Conservation (phyloP, 2,888 invertebrate species). For the Diachrysia chrysitis region DNA sequence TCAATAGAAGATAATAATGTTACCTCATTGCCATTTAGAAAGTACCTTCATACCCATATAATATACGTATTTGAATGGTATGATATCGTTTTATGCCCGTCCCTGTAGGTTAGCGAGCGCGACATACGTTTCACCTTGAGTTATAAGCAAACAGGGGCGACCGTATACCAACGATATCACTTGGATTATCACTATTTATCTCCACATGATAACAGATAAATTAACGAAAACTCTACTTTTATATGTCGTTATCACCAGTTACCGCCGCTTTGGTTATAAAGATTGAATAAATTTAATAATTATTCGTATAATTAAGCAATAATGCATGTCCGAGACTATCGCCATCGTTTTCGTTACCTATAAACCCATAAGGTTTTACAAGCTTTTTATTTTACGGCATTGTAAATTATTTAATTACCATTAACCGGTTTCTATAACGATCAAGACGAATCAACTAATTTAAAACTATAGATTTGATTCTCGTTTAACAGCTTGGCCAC, state of each 20-base stretch:
- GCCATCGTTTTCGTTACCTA: constrained; percentile 33
- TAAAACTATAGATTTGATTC: constrained; percentile 42
- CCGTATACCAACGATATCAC: constrained; percentile 71
- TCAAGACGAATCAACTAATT: constrained; percentile 38
- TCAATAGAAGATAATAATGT: background rate
- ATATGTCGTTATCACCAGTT: constrained; percentile 35
- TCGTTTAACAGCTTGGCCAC: constrained; percentile 10
- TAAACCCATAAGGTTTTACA: constrained; percentile 50
- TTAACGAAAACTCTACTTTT: constrained; percentile 63
- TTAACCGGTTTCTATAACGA: constrained; percentile 39
- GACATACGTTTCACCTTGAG: constrained; percentile 60
- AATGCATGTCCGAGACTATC: constrained; percentile 34
- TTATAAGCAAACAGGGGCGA: constrained; percentile 58
- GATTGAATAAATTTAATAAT: constrained; percentile 53
- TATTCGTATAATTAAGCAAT: constrained; percentile 51
- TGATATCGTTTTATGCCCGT: constrained; percentile 17
- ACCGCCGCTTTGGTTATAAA: constrained; percentile 40
- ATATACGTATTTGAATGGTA: constrained; percentile 25
- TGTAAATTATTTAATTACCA: constrained; percentile 51
- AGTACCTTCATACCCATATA: background rate
- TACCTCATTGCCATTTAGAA: constrained; percentile 7
- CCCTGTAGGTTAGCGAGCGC: constrained; percentile 35
- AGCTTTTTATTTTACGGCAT: constrained; percentile 51
- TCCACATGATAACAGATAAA: constrained; percentile 72
- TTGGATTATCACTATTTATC: constrained; percentile 81